Evolutionary conservation across 2,888 invertebrate genomes (phyloP).

Genomic region (Sialis fuliginosa): DNA sequence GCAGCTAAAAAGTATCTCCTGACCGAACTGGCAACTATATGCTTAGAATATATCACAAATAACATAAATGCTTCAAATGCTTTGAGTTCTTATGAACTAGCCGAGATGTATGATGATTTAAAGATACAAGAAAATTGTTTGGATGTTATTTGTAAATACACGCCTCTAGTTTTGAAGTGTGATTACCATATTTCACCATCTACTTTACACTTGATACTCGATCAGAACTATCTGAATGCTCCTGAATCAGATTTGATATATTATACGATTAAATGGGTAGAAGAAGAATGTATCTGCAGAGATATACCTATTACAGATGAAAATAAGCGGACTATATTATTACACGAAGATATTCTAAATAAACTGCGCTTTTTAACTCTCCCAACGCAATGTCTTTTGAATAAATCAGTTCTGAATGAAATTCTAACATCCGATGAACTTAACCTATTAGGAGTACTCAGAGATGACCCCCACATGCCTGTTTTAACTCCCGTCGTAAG

Average conservation of each 20-base stretch:
- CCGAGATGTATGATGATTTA: conserved; percentile 37
- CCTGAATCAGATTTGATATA: conserved; percentile 33
- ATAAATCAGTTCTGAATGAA: background rate
- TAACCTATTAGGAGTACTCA: background rate
- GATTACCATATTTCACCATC: conserved; percentile 30
- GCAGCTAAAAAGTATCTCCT: conserved; percentile 48
- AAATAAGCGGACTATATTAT: conserved; percentile 27
- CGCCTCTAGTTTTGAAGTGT: conserved; percentile 31
- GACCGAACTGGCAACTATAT: conserved; percentile 30
- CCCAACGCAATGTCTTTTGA: background rate
- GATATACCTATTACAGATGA: conserved; percentile 23
- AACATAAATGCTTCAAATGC: conserved; percentile 39
- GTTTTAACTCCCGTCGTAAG: background rate
- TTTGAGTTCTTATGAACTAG: conserved; percentile 38
- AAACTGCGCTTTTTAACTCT: conserved; percentile 4
- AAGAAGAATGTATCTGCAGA: conserved; percentile 29
- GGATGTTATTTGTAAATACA: conserved; percentile 35
- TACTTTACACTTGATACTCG: conserved; percentile 31
- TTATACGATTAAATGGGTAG: conserved; percentile 35
- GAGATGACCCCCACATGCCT: background rate
- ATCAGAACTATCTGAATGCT: conserved; percentile 31
- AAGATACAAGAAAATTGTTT: conserved; percentile 30
- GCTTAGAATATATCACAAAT: conserved; percentile 32
- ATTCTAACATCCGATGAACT: conserved; percentile 1
- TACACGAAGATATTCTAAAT: conserved; percentile 1